Evolutionary conservation across 2,888 invertebrate species (phyloP).

Genomic region (Tillus elongatus): DNA sequence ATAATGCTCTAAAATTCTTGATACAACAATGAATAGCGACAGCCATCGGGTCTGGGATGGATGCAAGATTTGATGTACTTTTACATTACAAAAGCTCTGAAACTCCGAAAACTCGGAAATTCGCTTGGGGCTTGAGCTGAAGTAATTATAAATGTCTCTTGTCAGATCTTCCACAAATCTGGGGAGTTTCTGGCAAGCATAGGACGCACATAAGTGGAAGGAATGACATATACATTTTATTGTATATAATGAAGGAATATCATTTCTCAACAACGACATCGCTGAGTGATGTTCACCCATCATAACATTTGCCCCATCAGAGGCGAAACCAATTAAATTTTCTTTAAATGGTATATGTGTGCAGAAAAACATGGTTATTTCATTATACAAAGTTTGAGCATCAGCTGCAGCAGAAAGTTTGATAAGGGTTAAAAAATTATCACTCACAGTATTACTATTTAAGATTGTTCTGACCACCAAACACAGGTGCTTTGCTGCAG

Average conservation of each 20-base stretch:
- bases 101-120: slow-evolving; percentile 15
- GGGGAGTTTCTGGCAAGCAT: slow-evolving; percentile 25
- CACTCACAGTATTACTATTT: slow-evolving; percentile 10
- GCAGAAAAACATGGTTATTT: slow-evolving; percentile 8
- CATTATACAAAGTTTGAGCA: slow-evolving; percentile 9
- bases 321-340: slow-evolving; percentile 20
- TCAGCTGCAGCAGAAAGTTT: slow-evolving; percentile 9
- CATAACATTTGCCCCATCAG: slow-evolving; percentile 19
- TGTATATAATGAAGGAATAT: slow-evolving; percentile 18
- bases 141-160: slow-evolving; percentile 24
- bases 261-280: slow-evolving; percentile 13
- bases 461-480: slow-evolving; percentile 9
- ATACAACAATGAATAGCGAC: slow-evolving; percentile 12
- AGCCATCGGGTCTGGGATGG: slow-evolving; percentile 19
- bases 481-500: slow-evolving; percentile 11
- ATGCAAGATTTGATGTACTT: slow-evolving; percentile 19
- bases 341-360: slow-evolving; percentile 15
- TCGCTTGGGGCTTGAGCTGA: slow-evolving; percentile 23
- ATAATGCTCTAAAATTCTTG: slow-evolving; percentile 19
- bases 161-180: slow-evolving; percentile 22
- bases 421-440: slow-evolving; percentile 12
- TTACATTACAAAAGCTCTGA: slow-evolving; percentile 17
- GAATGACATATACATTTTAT: slow-evolving; percentile 28
- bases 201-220: slow-evolving; percentile 25
- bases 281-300: slow-evolving; percentile 19